phyloP scores from a whole-genome alignment of 2,888 invertebrate genomes.

The Zootermopsis nevadensis region DNA sequence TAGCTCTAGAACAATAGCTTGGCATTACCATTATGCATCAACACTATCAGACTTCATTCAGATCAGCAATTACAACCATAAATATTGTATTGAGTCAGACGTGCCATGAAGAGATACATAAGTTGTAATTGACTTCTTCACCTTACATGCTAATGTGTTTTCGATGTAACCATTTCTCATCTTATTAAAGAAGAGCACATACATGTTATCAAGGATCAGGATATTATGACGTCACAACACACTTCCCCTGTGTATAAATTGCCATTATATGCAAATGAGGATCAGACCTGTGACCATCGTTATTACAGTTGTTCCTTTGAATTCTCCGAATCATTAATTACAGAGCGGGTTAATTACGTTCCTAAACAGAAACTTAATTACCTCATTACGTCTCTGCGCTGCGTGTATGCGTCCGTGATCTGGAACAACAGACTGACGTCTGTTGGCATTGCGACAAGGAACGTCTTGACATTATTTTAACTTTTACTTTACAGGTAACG shows the following conservation, averaged over 20 bases:
- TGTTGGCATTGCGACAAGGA: background rate
- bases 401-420: background rate
- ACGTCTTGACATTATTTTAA: background rate
- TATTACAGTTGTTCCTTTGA: constrained; percentile 29
- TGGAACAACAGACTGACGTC: constrained; percentile 11
- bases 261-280: constrained; percentile 16
- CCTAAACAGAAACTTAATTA: constrained; percentile 35
- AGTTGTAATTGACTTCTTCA: background rate
- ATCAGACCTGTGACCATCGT: background rate
- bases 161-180: background rate
- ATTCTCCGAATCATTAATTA: constrained; percentile 38
- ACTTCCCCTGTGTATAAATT: background rate
- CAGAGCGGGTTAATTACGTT: constrained; percentile 16
- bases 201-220: background rate
- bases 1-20: background rate
- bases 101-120: background rate
- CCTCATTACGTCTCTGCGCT: background rate
- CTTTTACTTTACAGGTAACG: background rate
- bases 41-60: background rate
- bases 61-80: background rate
- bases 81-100: background rate
- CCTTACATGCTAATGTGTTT: background rate
- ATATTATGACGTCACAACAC: background rate
- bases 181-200: background rate
- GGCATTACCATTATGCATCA: background rate